Percentiles rank a stretch among this genome's conserved stretches.
Evolutionary conservation across 2,888 invertebrate genomes (phyloP).

Genomic region (Spisula subtruncata): DNA sequence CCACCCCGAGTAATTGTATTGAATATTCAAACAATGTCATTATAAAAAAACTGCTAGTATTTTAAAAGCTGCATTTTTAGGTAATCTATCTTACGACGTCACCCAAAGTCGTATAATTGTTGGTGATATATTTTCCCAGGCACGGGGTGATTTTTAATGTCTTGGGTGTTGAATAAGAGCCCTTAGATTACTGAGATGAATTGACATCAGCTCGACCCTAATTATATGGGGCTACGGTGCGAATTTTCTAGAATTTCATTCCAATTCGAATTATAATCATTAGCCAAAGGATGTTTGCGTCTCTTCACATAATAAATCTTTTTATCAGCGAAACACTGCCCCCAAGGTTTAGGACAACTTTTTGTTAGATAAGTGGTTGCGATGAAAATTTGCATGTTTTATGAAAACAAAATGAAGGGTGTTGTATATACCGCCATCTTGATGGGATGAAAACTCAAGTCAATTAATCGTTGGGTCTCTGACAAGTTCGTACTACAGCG

Average conservation of each 20-base stretch:
- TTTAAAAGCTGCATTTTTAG: not conserved
- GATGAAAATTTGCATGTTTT: constrained; percentile 53
- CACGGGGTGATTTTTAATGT: not conserved
- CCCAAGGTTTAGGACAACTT: constrained; percentile 22
- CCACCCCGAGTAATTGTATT: constrained; percentile 6
- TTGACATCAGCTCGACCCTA: constrained; percentile 28
- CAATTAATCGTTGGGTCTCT: constrained; percentile 26
- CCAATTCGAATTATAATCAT: constrained; percentile 41
- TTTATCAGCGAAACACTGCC: constrained; percentile 34
- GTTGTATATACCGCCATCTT: constrained; percentile 30
- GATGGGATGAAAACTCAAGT: not conserved
- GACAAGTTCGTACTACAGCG: not conserved
- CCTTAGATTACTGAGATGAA: not conserved
- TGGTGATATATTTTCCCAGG: not conserved
- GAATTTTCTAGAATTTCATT: constrained; percentile 49
- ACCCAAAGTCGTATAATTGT: not conserved
- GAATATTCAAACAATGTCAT: constrained; percentile 3
- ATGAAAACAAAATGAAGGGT: constrained; percentile 45
- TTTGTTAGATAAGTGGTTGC: constrained; percentile 40
- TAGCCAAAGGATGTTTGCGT: constrained; percentile 20
- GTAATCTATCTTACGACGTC: constrained; percentile 5
- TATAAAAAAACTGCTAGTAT: not conserved
- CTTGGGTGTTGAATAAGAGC: constrained; percentile 1
- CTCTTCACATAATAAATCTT: constrained; percentile 46
- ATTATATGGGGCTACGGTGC: constrained; percentile 25